A percentile compares a stretch with the other conserved stretches of the same genome.
phyloP scores from a whole-genome alignment of 2,888 invertebrate species.

The Oscheius sp. region DNA sequence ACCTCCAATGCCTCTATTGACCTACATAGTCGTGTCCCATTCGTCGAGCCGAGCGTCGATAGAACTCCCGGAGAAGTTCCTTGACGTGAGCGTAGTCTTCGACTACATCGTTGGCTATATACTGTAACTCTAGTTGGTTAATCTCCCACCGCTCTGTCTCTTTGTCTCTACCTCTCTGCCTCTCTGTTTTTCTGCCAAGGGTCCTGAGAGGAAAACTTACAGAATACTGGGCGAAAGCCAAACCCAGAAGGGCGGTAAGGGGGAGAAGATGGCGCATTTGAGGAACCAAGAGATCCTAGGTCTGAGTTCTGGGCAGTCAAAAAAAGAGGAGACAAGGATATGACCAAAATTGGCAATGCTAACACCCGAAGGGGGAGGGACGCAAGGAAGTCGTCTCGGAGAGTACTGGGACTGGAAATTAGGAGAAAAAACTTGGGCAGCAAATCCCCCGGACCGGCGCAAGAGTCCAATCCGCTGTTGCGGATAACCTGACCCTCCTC shows the following conservation, averaged over 20 bases:
- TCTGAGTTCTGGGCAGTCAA: not conserved
- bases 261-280: not conserved
- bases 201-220: not conserved
- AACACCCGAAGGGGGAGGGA: slow-evolving; percentile 2
- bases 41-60: slow-evolving; percentile 57
- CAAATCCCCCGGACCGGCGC: slow-evolving; percentile 12
- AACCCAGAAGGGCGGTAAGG: not conserved
- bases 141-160: too few species aligned
- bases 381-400: not conserved
- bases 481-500: slow-evolving; percentile 3
- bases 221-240: not conserved
- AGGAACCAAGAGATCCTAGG: not conserved
- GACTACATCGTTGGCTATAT: slow-evolving; percentile 59
- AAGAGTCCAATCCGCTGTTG: slow-evolving; percentile 18
- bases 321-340: not conserved
- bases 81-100: slow-evolving; percentile 61
- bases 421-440: slow-evolving; percentile 16
- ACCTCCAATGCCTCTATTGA: not conserved
- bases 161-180: too few species aligned
- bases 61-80: slow-evolving; percentile 57
- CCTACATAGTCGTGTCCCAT: slow-evolving; percentile 64
- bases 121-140: slow-evolving; percentile 32
- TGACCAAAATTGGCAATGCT: not conserved
- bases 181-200: too few species aligned
- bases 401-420: slow-evolving; percentile 5